These are phyloP conservation scores for Habrosyne pyritoides DNA, from an alignment of 2,888 invertebrate species.

Conservation along the genomic window DNA sequence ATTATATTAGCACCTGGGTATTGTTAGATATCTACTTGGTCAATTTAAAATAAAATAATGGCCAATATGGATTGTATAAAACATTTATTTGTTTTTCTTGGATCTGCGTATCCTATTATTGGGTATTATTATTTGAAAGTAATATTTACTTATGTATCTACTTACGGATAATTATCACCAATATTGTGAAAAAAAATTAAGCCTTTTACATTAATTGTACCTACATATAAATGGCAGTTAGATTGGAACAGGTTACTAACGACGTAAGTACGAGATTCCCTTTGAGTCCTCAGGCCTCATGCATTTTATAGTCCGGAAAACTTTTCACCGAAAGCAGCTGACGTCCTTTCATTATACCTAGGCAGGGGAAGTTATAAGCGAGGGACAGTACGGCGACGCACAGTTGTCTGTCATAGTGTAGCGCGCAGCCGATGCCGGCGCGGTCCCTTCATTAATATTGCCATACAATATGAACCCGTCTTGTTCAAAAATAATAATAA, in stretches of 20 bases:
- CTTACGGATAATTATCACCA: no score
- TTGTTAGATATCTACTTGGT: no score
- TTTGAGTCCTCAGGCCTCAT: conserved; percentile 20
- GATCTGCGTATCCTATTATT: no score
- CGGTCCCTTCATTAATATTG: conserved; percentile 6
- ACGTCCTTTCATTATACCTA: conserved; percentile 52
- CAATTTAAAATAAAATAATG: no score
- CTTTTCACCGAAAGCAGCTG: conserved; percentile 62
- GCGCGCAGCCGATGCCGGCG: conserved; percentile 36
- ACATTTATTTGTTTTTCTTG: no score
- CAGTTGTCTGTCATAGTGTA: conserved; percentile 58
- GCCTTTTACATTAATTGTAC: no score
- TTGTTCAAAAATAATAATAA: neutral
- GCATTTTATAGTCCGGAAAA: conserved; percentile 58
- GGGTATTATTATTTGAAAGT: no score
- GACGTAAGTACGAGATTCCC: conserved; percentile 12
- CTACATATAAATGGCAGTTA: no score
- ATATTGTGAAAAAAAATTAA: no score
- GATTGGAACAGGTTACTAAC: conserved; percentile 9
- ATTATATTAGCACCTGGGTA: no score
- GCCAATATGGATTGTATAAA: no score
- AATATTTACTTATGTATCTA: no score
- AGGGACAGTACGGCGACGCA: conserved; percentile 54
- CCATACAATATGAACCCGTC: neutral
- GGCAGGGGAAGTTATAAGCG: conserved; percentile 67